Conservation (phyloP, 2,797 vertebrate species). For the Sebastes goodei region DNA sequence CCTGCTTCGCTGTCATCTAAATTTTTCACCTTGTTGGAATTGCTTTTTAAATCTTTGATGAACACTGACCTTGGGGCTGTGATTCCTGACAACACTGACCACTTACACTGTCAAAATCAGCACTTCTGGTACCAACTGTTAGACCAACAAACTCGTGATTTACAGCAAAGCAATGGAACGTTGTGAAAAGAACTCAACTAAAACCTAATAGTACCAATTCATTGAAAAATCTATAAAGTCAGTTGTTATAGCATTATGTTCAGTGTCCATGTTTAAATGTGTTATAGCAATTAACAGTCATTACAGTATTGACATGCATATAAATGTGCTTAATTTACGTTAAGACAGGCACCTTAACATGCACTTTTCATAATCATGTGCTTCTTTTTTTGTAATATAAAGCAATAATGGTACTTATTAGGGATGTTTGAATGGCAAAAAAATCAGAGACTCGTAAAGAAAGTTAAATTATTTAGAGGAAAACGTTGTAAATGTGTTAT, state of each 20-base stretch:
- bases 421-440: neutral
- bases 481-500: neutral
- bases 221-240: neutral
- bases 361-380: neutral
- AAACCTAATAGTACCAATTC: neutral
- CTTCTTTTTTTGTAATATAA: neutral
- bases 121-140: neutral
- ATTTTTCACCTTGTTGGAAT: neutral
- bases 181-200: neutral
- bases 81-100: neutral
- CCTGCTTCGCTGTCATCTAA: neutral
- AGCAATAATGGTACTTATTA: neutral
- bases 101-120: neutral
- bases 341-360: neutral
- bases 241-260: neutral
- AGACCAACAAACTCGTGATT: neutral
- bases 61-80: neutral
- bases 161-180: neutral
- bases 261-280: neutral
- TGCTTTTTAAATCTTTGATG: neutral
- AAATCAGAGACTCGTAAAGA: neutral
- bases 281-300: neutral
- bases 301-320: neutral
- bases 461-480: neutral
- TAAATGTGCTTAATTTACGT: neutral